A percentile compares a stretch with the other conserved stretches of the same genome.
phyloP scores from a whole-genome alignment of 2,113 vertebrate genomes.

The Quiscalus mexicanus region DNA sequence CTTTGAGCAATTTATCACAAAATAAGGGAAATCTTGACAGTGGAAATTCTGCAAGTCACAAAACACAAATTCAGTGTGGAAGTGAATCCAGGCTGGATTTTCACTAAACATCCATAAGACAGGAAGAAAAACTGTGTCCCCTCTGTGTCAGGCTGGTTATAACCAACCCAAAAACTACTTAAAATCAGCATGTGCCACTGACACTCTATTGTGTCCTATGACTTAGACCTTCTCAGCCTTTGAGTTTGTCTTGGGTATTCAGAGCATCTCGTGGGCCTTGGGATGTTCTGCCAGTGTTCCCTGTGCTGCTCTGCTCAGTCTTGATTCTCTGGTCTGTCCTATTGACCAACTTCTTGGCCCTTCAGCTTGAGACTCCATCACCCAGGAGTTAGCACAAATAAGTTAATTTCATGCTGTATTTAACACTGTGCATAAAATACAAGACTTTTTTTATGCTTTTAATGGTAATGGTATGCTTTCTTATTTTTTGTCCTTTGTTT shows the following conservation, averaged over 20 bases:
- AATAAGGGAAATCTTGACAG: not conserved
- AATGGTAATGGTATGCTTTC: not conserved
- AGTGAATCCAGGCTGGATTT: not conserved
- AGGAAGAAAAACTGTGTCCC: not conserved
- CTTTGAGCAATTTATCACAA: not conserved
- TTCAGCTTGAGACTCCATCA: not conserved
- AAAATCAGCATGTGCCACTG: not conserved
- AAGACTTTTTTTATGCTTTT: not conserved
- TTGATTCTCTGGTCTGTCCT: not conserved
- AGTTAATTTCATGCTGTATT: not conserved
- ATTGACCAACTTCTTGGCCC: rapidly evolving
- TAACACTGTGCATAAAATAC: not conserved
- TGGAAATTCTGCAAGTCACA: not conserved
- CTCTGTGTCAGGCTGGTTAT: not conserved
- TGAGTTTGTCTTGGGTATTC: not conserved
- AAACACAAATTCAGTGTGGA: not conserved
- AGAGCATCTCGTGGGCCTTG: rapidly evolving
- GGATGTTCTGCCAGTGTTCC: not conserved
- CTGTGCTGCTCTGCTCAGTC: not conserved
- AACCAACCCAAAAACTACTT: not conserved
- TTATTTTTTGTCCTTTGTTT: not conserved
- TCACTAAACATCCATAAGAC: not conserved
- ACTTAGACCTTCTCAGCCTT: not conserved
- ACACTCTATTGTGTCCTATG: not conserved
- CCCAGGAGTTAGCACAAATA: not conserved